Evolutionary conservation across 2,797 vertebrate genomes (phyloP), one percentile per base, ranked within the genome.

Genomic region (Poecile montanus): DNA sequence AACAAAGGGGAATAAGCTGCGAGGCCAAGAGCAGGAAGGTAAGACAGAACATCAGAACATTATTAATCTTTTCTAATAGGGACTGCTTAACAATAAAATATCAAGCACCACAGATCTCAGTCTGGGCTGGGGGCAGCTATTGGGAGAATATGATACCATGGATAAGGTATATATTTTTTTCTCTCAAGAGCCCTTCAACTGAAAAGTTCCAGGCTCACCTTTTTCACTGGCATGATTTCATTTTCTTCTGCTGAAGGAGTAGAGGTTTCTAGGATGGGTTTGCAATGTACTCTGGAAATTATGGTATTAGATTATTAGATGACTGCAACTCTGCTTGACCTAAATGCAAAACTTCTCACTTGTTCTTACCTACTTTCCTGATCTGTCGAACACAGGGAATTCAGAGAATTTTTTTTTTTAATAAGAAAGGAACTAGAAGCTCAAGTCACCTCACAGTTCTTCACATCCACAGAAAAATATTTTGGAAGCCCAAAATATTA

Each of bases 21-120:
- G 25, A 92, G 66, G 36, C 66, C 36, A 66, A 45, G 36, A 88
- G n/a, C 56, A 83, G 50, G 38, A 71, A 68, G 88, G 94, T 97
- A 97, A 97, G 94, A 85, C 2, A 70, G 19, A 93, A 58, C 13
- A 14, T 23, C 1, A 10, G 78, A 81, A 76, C 13, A 13, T 19
- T 2, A 11, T 89, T 74, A 42, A 21, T n/a, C 1, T 14, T 66
- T 84, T 89, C 17, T 68, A n/a, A 13, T 58, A 60, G 77, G 32
- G 29, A 34, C 23, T 47, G 17, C 22, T 76, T 74, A 68, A n/a
- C 5, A 27, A 40, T 36, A 77, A 73, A 75, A 51, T 78, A 66
- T 8, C 61, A 82, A 80, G 44, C 11, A 58, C 22, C 11, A 38
- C 5, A 48, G 17, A 17, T 17, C 44, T 72, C 4, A 2, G 18